Evolutionary conservation across 2,888 invertebrate genomes (phyloP).

Genomic region (Limnephilus rhombicus): DNA sequence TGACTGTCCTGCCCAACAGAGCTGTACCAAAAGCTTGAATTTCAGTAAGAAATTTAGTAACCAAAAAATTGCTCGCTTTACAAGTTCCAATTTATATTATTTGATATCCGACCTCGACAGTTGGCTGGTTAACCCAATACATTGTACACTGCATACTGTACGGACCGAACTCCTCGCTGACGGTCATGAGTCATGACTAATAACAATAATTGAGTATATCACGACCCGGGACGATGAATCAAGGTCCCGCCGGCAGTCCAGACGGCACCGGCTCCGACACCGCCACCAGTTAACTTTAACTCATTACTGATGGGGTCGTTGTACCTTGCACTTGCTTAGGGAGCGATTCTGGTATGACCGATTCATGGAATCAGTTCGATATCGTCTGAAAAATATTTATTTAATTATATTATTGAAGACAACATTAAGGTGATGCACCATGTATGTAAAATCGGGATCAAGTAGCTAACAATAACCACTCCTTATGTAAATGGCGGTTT

Average conservation of each 20-base stretch:
- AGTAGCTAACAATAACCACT: no score
- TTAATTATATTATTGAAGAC: no score
- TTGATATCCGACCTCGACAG: neutral
- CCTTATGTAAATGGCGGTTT: no score
- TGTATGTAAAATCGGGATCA: no score
- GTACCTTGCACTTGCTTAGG: neutral
- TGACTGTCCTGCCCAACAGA: neutral
- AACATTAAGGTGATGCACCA: no score
- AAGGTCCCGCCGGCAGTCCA: slow-evolving; percentile 28
- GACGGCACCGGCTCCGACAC: slow-evolving; percentile 8
- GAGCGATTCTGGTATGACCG: neutral
- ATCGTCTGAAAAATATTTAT: neutral
- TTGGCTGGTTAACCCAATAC: neutral
- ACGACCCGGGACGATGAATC: slow-evolving; percentile 21
- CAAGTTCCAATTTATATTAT: neutral
- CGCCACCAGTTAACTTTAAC: slow-evolving; percentile 10
- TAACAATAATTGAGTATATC: slow-evolving; percentile 8
- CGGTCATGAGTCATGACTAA: slow-evolving; percentile 13
- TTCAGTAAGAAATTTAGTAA: neutral
- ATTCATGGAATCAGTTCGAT: neutral
- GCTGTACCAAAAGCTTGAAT: neutral
- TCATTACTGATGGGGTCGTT: neutral
- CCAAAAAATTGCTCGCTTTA: neutral
- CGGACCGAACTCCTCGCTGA: neutral
- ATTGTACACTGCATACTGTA: neutral